Evolutionary conservation across 2,888 invertebrate species (phyloP), one percentile per base, ranked within the genome.

Genomic region (Coecobrya sp.): DNA sequence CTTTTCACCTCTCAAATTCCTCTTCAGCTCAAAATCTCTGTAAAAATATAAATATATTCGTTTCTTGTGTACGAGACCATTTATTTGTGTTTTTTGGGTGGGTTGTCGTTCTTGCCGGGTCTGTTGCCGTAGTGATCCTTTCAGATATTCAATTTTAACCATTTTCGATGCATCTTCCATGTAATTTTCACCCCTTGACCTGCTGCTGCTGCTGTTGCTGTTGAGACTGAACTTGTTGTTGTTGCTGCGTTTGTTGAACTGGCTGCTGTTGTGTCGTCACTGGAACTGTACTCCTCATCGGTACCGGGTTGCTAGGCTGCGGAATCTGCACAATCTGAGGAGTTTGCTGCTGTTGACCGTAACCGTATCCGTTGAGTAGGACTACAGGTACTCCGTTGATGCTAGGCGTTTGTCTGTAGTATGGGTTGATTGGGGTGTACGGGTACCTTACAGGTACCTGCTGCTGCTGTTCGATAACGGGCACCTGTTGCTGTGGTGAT

Each of bases 131-230:
- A 22, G n/a, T n/a, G n/a, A n/a, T n/a, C n/a, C n/a, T n/a, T n/a
- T n/a, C n/a, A n/a, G n/a, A n/a, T n/a, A n/a, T n/a, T n/a, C n/a
- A n/a, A n/a, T n/a, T n/a, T n/a, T n/a, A n/a, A n/a, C n/a, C n/a
- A n/a, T n/a, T 16, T 10, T 11, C n/a, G 19, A 45, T 79, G 11
- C 25, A 27, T 55, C 1, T 81, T 36, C n/a, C n/a, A 36, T 4
- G 7, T 36, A 55, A 49, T 16, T 13, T 13, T 82, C 25, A 59
- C 30, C n/a, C 82, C 59, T 82, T 82, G 59, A 55, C 30, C 55
- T 81, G 81, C 81, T 81, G 81, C 55, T 55, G 55, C 7, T 36
- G 36, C 27, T 52, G 81, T 55, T 81, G 81, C 55, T 81, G 84
- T 19, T 59, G 84, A n/a, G n/a, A n/a, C n/a, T n/a, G 36, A 4